phyloP scores from a whole-genome alignment of 2,113 vertebrate species.

The Gobio gobio region DNA sequence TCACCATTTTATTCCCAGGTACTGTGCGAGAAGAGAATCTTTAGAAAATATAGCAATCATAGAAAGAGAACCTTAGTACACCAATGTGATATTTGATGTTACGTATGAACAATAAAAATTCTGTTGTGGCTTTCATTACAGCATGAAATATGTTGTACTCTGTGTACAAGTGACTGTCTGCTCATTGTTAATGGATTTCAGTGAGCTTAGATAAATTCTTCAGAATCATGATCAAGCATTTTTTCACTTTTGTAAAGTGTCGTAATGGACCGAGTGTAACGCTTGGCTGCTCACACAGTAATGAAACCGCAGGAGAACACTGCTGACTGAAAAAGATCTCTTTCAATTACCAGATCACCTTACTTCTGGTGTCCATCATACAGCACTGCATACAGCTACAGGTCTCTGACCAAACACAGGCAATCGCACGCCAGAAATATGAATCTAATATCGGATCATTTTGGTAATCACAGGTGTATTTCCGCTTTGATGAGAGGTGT shows the following conservation, averaged over 20 bases:
- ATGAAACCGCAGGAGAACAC: conserved; percentile 46
- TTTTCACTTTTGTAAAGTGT: conserved; percentile 49
- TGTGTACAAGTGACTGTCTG: conserved; percentile 23
- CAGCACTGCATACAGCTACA: background rate
- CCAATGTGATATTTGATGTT: conserved; percentile 36
- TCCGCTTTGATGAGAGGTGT: conserved; percentile 39
- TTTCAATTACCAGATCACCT: conserved; percentile 55
- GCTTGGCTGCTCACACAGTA: conserved; percentile 53
- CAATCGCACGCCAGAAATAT: conserved; percentile 11
- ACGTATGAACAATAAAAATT: background rate
- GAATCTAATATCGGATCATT: conserved; percentile 20
- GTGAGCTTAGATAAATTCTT: conserved; percentile 9
- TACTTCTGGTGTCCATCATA: conserved; percentile 42
- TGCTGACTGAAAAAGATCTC: conserved; percentile 47
- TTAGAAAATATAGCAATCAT: background rate
- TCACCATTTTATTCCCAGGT: background rate
- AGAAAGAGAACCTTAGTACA: conserved; percentile 14
- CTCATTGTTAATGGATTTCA: conserved; percentile 26
- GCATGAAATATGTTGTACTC: conserved; percentile 28
- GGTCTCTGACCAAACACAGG: background rate
- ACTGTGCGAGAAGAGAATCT: background rate
- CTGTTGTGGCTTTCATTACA: conserved; percentile 8
- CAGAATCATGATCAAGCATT: conserved; percentile 24
- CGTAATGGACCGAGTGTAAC: conserved; percentile 45
- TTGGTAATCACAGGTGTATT: conserved; percentile 28